Evolutionary conservation across 1,140 invertebrate genomes (phyloP).

Genomic region (Tenebrio molitor): DNA sequence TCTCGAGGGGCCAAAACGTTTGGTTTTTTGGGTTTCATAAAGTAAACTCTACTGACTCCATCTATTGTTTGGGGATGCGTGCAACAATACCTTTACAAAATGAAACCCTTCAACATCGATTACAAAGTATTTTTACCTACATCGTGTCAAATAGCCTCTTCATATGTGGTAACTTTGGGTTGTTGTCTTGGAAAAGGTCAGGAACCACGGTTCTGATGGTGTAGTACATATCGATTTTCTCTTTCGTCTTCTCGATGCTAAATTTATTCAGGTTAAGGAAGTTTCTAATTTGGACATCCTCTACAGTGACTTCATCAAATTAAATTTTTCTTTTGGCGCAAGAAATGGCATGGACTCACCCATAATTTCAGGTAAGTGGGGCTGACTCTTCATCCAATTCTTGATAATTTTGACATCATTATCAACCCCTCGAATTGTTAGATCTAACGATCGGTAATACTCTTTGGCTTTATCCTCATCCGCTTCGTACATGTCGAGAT

Average conservation of each 20-base stretch:
- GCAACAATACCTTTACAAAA: not conserved
- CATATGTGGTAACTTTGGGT: slow-evolving; percentile 64
- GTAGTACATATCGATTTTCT: slow-evolving; percentile 76
- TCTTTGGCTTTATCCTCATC: no score
- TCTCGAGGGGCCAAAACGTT: not conserved
- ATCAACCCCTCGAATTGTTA: no score
- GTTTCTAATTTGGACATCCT: slow-evolving; percentile 29
- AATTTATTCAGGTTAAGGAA: slow-evolving; percentile 69
- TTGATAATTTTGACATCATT: not conserved
- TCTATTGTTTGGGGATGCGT: not conserved
- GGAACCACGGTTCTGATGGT: slow-evolving; percentile 72
- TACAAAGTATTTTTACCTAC: slow-evolving; percentile 55
- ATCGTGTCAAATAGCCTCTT: slow-evolving; percentile 58
- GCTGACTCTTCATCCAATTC: slow-evolving; percentile 33
- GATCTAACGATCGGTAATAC: no score
- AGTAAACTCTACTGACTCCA: not conserved
- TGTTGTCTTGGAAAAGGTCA: slow-evolving; percentile 68
- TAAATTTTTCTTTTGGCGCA: no score
- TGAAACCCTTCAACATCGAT: not conserved
- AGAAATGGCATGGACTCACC: no score
- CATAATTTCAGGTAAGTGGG: slow-evolving; percentile 33
- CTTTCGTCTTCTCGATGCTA: slow-evolving; percentile 75
- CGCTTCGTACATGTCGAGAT: no score
- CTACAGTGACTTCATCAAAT: not conserved
- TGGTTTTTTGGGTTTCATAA: not conserved